Base-by-base conservation (phyloP, 2,797 vertebrate species). In the Cheirogaleus major region DNA sequence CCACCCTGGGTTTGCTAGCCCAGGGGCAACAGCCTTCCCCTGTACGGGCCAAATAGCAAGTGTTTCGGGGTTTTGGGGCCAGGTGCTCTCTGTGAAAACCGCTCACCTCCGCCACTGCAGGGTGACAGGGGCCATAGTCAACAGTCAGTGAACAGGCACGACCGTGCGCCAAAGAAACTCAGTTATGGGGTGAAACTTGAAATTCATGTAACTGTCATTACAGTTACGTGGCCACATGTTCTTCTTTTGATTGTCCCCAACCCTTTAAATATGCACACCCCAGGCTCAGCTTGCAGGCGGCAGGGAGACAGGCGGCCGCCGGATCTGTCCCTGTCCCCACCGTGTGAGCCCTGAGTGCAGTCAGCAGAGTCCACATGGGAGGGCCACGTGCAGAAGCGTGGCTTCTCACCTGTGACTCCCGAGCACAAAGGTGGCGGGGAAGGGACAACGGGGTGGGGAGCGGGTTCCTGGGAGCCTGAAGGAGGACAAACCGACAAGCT, bases 261-360 rank as follows among this genome's bases (percentile, higher is more conserved):
- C 20, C 35, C 35, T 91, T 45, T 61, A 55, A 50, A 83, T 43
- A 63, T 5, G 5, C 38, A 15, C 73, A 30, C n/a, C 30, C 12
- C 50, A 3, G 18, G 38, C 55, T 81, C 35, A 5, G 57, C 32
- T 52, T 27, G 57, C 14, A 69, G 73, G 57, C 2, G 1, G 17
- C 15, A 80, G 22, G 27, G 50, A 82, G 22, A 38, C 18, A 35
- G 70, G 11, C 23, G 30, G 7, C 32, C 50, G 8, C 43, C 4
- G 0, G 59, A 13, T 38, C 13, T 15, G 32, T 1, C 70, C 7
- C 3, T 0, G 2, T 48, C 35, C 30, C 43, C 13, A 0, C 5
- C 12, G 15, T 67, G 41, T 3, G 8, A 65, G 10, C 22, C 70
- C 13, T 38, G 50, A n/a, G n/a, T 41, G 17, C 7, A 3, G 30